These are phyloP conservation scores for Leucopternis melanops DNA, from an alignment of 2,113 vertebrate genomes.

Conservation along the genomic window DNA sequence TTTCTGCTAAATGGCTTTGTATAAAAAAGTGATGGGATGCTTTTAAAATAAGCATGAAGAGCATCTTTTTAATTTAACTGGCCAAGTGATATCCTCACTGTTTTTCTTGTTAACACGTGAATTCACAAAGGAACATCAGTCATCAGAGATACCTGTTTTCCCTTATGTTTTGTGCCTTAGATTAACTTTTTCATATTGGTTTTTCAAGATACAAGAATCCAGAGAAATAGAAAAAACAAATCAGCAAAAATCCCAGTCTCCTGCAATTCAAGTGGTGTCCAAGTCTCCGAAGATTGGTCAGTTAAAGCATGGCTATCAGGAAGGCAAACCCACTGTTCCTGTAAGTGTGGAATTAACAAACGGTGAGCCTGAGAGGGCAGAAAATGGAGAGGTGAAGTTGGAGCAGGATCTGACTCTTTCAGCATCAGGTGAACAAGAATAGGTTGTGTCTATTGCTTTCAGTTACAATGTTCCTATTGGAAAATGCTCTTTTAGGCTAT, in stretches of 20 bases:
- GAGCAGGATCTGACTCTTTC: neutral
- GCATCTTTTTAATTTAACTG: neutral
- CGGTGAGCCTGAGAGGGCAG: constrained; percentile 58
- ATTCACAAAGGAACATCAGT: neutral
- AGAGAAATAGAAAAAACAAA: constrained; percentile 81
- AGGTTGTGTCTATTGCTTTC: neutral
- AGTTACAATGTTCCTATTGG: neutral
- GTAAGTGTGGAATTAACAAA: constrained; percentile 44
- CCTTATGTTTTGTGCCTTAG: neutral
- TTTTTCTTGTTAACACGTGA: neutral
- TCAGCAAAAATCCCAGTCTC: constrained; percentile 75
- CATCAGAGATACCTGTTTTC: neutral
- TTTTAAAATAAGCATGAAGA: neutral
- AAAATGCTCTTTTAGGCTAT: neutral
- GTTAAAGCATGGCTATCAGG: constrained; percentile 16
- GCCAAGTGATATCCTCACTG: neutral
- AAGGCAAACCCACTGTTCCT: constrained; percentile 34
- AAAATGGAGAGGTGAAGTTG: neutral
- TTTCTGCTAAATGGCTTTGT: neutral
- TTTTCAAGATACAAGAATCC: constrained; percentile 81
- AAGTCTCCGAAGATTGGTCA: constrained; percentile 70
- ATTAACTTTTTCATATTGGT: neutral
- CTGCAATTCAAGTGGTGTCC: constrained; percentile 45
- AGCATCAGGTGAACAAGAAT: constrained; percentile 13
- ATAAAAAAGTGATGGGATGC: neutral